Evolutionary conservation across 1,140 invertebrate genomes (phyloP).

Genomic region (Plectus sambesii): DNA sequence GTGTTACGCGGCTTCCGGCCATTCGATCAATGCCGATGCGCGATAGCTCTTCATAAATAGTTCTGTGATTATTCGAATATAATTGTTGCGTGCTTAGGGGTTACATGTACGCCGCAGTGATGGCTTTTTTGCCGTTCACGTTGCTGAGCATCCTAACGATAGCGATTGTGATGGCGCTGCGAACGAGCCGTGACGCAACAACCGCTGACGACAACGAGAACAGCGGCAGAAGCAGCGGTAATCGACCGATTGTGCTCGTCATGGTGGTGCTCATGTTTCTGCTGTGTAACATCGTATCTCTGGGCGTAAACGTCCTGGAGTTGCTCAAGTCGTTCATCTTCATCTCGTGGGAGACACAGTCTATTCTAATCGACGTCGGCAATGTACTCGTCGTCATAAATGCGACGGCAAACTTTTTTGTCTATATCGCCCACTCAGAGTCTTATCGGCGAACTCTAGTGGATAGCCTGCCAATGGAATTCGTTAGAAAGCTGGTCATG

Average conservation of each 20-base stretch:
- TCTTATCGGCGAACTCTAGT: slow-evolving; percentile 4
- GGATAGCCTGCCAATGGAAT: too few species aligned
- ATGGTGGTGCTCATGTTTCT: slow-evolving; percentile 32
- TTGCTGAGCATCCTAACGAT: slow-evolving; percentile 22
- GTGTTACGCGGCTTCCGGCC: too few species aligned
- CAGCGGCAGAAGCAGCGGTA: slow-evolving; percentile 16
- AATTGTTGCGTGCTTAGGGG: too few species aligned
- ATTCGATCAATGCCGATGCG: too few species aligned
- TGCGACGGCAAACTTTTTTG: slow-evolving; percentile 35
- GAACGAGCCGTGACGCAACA: neutral
- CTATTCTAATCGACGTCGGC: slow-evolving; percentile 30
- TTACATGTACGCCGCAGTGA: slow-evolving; percentile 26
- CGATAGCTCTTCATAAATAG: too few species aligned
- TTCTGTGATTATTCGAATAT: too few species aligned
- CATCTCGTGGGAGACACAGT: slow-evolving; percentile 16
- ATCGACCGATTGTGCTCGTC: slow-evolving; percentile 22
- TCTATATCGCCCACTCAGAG: slow-evolving; percentile 20
- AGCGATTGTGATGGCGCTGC: slow-evolving; percentile 19
- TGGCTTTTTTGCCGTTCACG: slow-evolving; percentile 31
- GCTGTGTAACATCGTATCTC: slow-evolving; percentile 29
- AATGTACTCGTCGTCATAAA: slow-evolving; percentile 34
- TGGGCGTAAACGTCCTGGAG: slow-evolving; percentile 31
- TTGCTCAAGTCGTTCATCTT: slow-evolving; percentile 21
- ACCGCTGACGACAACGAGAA: slow-evolving; percentile 2
- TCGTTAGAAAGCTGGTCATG: too few species aligned